phyloP scores from a whole-genome alignment of 2,888 invertebrate species.

The Arrhopalites spinosus region DNA sequence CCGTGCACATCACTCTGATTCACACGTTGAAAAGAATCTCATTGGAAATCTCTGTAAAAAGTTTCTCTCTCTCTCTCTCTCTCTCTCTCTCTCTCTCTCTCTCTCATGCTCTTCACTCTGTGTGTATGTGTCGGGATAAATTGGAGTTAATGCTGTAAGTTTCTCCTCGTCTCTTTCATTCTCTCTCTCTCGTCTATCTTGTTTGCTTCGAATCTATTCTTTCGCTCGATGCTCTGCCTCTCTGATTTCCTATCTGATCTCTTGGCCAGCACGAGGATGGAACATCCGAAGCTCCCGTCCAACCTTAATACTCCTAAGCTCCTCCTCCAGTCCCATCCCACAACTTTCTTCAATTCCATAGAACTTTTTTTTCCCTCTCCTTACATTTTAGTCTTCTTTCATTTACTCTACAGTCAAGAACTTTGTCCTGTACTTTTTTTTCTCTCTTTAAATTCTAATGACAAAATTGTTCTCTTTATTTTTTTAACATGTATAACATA shows the following conservation, averaged over 20 bases:
- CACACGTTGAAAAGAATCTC: slow-evolving; percentile 11
- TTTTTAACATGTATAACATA: too few species aligned
- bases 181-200: slow-evolving; percentile 18
- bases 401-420: too few species aligned
- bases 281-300: slow-evolving; percentile 34
- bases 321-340: slow-evolving; percentile 33
- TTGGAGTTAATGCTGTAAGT: not conserved
- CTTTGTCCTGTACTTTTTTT: too few species aligned
- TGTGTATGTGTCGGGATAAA: not conserved
- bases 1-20: slow-evolving; percentile 27
- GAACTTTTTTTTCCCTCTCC: not conserved
- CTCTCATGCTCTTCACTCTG: not conserved
- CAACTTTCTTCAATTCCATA: not conserved
- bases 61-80: slow-evolving; percentile 14
- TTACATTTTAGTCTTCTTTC: not conserved
- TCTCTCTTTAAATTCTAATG: not conserved
- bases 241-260: slow-evolving; percentile 37
- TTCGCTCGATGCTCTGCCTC: not conserved
- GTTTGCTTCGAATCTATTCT: slow-evolving; percentile 26
- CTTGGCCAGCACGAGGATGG: slow-evolving; percentile 17
- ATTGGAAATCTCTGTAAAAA: slow-evolving; percentile 1
- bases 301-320: slow-evolving; percentile 32
- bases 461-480: too few species aligned
- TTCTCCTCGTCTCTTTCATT: not conserved
- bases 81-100: not conserved